Base-by-base conservation (phyloP, 1,140 invertebrate species). In the Anoplophora glabripennis region DNA sequence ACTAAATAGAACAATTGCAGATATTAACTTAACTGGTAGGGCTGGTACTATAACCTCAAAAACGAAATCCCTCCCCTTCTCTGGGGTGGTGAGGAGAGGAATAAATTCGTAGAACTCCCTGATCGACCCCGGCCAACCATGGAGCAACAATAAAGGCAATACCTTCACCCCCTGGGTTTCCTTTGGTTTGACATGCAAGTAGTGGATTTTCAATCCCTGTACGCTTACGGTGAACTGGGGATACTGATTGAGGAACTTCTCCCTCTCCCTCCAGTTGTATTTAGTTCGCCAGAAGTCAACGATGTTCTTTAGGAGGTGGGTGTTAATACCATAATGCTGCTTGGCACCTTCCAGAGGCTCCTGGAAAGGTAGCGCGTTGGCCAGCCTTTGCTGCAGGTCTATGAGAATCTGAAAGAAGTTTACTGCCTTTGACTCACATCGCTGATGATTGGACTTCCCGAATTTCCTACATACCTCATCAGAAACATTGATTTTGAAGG, bases 121-220 rank as follows among this genome's bases (percentile, higher is more conserved):
- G 1, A 95, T 80, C 0, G 89, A 91, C 21, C 93, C 92, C 2
- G 94, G 94, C 94, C 93, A 97, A 15, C 94, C 94, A 69, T 97
- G 93, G 3, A 92, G 67, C 1, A 96, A 28, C 0, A 96, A 66
- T 17, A 94, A 45, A 0, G 90, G 90, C 3, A 88, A 61, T 1
- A 93, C 80, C 72, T 79, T 79, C 1, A 41, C 36, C 11, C 45
- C 34, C 7, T 60, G n/a, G 12, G 72, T 61, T 66, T 72, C 61
- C 77, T 83, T 78, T 68, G 82, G 81, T 63, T 84, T 87, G 0
- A 81, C 80, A 59, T 85, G 84, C 10, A 90, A 80, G 65, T 84
- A 92, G 73, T 93, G 90, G 45, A 93, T 84, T 58, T 89, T 81
- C 3, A 94, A 76, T 3, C 57, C 79, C 86, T 76, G 88, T 65